A percentile compares a stretch with the other conserved stretches of the same genome.
Evolutionary conservation across 2,888 invertebrate species (phyloP).

Genomic region (Tetragonula carbonaria): DNA sequence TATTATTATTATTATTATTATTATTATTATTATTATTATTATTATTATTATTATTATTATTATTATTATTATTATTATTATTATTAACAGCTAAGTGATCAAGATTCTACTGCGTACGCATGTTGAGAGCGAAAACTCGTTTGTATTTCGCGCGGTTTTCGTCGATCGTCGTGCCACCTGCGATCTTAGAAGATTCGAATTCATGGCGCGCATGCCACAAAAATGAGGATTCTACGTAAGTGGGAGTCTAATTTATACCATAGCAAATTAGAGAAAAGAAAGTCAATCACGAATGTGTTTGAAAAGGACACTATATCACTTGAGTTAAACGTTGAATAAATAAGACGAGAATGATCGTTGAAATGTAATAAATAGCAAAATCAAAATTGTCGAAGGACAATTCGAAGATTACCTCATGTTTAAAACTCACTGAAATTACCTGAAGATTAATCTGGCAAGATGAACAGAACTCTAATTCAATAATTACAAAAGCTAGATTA

Average conservation of each 20-base stretch:
- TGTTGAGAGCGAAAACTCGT: background rate
- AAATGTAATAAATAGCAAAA: slow-evolving; percentile 4
- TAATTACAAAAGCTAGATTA: too few relatives aligned
- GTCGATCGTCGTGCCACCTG: slow-evolving; percentile 2
- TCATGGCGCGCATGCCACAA: slow-evolving; percentile 28
- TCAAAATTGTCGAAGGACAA: background rate
- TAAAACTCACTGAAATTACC: background rate
- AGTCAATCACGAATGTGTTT: background rate
- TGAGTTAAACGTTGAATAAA: background rate
- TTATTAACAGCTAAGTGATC: too few relatives aligned
- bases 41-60: too few relatives aligned
- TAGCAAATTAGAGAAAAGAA: slow-evolving; percentile 32
- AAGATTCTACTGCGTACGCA: background rate
- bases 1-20: too few relatives aligned
- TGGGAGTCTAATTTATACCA: slow-evolving; percentile 48
- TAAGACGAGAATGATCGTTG: background rate
- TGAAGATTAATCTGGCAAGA: too few relatives aligned
- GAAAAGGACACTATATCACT: background rate
- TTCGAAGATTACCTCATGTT: background rate
- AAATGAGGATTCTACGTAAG: slow-evolving; percentile 46
- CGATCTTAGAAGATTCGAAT: slow-evolving; percentile 41
- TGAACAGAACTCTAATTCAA: too few relatives aligned
- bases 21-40: too few relatives aligned
- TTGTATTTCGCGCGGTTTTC: slow-evolving; percentile 1
- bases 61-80: too few relatives aligned